Conservation (phyloP, 2,888 invertebrate genomes). For the Xestia c-nigrum region DNA sequence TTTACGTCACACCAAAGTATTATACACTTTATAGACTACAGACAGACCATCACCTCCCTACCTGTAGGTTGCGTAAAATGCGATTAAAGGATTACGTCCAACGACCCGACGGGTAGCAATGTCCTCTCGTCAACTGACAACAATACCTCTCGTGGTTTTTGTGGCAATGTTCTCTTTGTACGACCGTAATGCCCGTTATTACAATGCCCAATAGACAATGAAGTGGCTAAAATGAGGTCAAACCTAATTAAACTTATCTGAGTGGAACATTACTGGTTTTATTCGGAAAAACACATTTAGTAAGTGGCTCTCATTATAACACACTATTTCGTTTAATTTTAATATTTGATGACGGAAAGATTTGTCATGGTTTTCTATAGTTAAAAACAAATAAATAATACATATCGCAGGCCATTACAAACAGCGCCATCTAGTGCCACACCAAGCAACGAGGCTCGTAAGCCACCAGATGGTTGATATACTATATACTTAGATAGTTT, state of each 20-base stretch:
- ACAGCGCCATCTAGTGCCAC: too few species aligned
- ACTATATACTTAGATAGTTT: too few species aligned
- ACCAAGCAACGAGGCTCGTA: too few species aligned
- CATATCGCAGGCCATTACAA: too few species aligned
- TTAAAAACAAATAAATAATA: too few species aligned
- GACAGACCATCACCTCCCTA: not conserved
- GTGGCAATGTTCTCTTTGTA: not conserved
- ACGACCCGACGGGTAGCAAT: not conserved
- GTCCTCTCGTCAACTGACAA: conserved; percentile 1
- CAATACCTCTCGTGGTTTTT: conserved; percentile 3
- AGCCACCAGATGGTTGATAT: too few species aligned
- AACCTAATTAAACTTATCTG: not conserved
- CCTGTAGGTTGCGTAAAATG: not conserved
- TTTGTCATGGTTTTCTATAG: not conserved
- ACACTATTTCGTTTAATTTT: not conserved
- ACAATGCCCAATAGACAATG: not conserved
- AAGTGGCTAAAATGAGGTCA: conserved; percentile 10
- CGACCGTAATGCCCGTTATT: not conserved
- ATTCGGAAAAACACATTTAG: not conserved
- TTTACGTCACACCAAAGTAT: not conserved
- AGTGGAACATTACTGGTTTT: not conserved
- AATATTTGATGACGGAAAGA: too few species aligned
- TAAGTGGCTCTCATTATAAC: not conserved
- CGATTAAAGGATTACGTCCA: conserved; percentile 15
- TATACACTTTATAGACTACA: not conserved